Base-by-base conservation (phyloP, 2,888 invertebrate genomes). In the Cartodere bifasciata region DNA sequence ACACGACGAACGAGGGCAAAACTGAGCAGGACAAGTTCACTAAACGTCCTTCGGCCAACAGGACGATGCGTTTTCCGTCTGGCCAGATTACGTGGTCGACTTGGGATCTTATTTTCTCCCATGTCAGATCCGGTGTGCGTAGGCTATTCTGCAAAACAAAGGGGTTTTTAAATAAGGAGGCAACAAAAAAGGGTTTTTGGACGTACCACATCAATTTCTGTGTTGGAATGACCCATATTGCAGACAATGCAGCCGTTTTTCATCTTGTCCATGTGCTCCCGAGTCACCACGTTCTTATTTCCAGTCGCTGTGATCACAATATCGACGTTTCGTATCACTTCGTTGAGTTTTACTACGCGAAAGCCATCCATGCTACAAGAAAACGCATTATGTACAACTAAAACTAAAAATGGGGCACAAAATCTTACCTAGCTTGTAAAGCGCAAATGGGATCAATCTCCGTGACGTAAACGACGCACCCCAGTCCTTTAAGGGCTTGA, bases 21-120 rank as follows among this genome's bases (percentile, higher is more conserved):
- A 91, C 92, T 13, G 94, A 95, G 57, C 95, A 97, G 50, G 92
- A 92, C 39, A 90, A 68, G 68, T 97, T 97, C 29, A 95, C 92
- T 29, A 97, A 70, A 3, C 95, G 75, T 20, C 97, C 97, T 64
- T 94, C 94, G 2, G 94, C 94, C 37, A 94, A 65, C 11, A 94
- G 64, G 31, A 94, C 85, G 45, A 95, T 88, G 37, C 92, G 73
- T 62, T 94, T 95, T 38, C 92, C 90, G 62, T 88, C 91, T 6
- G 94, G 92, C 94, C 94, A 97, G 47, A 95, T 90, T 43, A 97
- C 88, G 63, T 97, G 95, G 64, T 97, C 95, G 23, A 97, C 95
- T 67, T 95, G 94, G 15, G 92, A 91, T 30, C 95, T 70, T 1
- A 97, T 94, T 52, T 91, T 83, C 63, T 97, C 95, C 95, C 95